Percentiles rank a stretch among this genome's conserved stretches.
Evolutionary conservation across 2,888 invertebrate species (phyloP).

Genomic region (Idaea biselata): DNA sequence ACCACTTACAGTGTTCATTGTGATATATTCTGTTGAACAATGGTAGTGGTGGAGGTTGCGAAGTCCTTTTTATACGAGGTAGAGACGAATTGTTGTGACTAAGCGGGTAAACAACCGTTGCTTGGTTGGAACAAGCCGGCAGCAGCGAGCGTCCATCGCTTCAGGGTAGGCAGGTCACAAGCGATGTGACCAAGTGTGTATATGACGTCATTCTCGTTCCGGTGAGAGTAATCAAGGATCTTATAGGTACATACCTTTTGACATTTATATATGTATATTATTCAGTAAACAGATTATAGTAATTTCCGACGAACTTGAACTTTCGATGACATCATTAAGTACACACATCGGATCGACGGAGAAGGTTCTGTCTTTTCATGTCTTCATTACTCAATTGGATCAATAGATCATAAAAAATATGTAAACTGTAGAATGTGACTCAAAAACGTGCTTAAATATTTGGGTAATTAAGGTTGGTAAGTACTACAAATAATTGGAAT

Average conservation of each 20-base stretch:
- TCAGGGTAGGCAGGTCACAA: not conserved
- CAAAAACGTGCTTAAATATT: not conserved
- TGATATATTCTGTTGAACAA: slow-evolving; percentile 41
- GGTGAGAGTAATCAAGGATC: not conserved
- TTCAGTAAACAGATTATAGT: not conserved
- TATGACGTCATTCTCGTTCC: not conserved
- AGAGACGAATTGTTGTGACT: not conserved
- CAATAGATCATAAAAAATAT: not conserved
- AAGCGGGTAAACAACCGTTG: not conserved
- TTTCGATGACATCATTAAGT: not conserved
- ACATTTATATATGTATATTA: not conserved
- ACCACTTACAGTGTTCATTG: slow-evolving; percentile 68
- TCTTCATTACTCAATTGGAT: not conserved
- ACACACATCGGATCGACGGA: not conserved
- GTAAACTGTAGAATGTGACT: not conserved
- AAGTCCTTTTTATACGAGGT: slow-evolving; percentile 53
- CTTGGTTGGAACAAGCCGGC: not conserved
- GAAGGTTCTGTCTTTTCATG: not conserved
- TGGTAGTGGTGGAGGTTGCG: slow-evolving; percentile 32
- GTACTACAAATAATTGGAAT: no score
- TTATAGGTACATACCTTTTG: not conserved
- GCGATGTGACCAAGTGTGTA: not conserved
- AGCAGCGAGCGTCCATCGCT: not conserved
- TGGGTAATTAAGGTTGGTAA: not conserved
- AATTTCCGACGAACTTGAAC: not conserved